Evolutionary conservation across 2,888 invertebrate genomes (phyloP), one percentile per base, ranked within the genome.

Genomic region (Ophion ellenae): DNA sequence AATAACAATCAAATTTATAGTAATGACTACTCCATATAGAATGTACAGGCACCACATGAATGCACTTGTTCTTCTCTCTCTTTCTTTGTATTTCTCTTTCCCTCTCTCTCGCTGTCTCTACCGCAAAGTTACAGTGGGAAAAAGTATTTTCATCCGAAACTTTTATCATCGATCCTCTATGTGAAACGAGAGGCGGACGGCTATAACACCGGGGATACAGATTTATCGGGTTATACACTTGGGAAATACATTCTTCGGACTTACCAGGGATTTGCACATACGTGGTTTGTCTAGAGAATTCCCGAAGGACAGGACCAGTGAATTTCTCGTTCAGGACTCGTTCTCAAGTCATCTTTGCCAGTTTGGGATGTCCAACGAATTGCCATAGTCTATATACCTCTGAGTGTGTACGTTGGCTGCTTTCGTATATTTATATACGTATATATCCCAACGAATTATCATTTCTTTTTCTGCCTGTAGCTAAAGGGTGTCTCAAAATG

Each of bases 181-280:
- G 71, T 7, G 20, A 45, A 28, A 32, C 66, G 73, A 40, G 69
- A 67, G 14, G 47, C 14, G 47, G 77, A 75, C 70, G 47, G 45
- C 45, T 73, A 66, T 64, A 70, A 78, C 28, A 59, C 69, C 59
- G 32, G 57, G 79, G 59, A 70, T 59, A 75, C 64, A 83, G 83
- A 86, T 83, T 86, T 83, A 83, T 86, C 81, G 86, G 81, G 73
- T 81, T 78, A 78, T 78, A 83, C 83, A 81, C 86, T 86, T 86
- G 86, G 86, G 78, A 86, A 86, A 83, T 83, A 69, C 61, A 69
- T 86, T 83, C 77, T 73, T 81, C 75, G 69, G 74, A 57, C 67
- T 69, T 81, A 84, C 71, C 47, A 74, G 47, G 73, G 77, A 76
- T 81, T 77, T 70, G 75, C 75, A 67, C 59, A 67, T 63, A 70